Base-by-base conservation (phyloP, 1,140 invertebrate genomes). In the Aculops lycopersici region DNA sequence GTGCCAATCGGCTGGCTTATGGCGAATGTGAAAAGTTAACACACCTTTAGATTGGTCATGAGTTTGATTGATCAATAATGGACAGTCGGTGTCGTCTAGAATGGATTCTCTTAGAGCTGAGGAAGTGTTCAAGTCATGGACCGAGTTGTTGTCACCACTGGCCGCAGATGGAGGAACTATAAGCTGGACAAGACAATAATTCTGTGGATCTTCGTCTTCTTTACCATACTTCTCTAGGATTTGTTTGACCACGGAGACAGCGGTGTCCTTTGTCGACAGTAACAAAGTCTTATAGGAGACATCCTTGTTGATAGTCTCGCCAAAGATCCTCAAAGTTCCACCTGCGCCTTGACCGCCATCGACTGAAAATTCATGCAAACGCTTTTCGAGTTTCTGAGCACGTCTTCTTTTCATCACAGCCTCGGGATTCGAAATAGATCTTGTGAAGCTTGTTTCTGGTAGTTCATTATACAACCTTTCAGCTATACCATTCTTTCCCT, bases 401-500 rank as follows among this genome's bases (percentile, higher is more conserved):
- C 90, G 61, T 42, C 86, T 63, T 21, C 88, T 67, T 44, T 84
- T 66, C 90, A 97, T 95, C 41, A 97, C 90, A 41, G 84, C 83
- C 64, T 98, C 90, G 8, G 90, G 90, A 64, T 98, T 97, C 39
- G 84, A 94, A 53, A 97, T 95, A 46, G 81, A 92, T 45, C 90
- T 64, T 15, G 86, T 95, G 57, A 97, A 97, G 54, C 78, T 86
- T 19, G 83, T 90, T 62, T 94, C 84, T 17, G 88, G 88, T 45
- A 95, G 59, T 63, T 95, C 86, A 50, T 74, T 80, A 50, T 90
- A 90, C 36, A 90, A 60, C 61, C 81, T 84, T 52, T 83, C 79
- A 0, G 80, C 79, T 15, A 84, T 76, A 51, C 49, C 48, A 41
- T 56, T 51, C 38, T 54, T 52, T 20, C 51, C 51, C 19, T 52